Percentiles rank a stretch among this genome's conserved stretches.
phyloP scores from a whole-genome alignment of 2,797 vertebrate species.

The Chiloscyllium punctatum region DNA sequence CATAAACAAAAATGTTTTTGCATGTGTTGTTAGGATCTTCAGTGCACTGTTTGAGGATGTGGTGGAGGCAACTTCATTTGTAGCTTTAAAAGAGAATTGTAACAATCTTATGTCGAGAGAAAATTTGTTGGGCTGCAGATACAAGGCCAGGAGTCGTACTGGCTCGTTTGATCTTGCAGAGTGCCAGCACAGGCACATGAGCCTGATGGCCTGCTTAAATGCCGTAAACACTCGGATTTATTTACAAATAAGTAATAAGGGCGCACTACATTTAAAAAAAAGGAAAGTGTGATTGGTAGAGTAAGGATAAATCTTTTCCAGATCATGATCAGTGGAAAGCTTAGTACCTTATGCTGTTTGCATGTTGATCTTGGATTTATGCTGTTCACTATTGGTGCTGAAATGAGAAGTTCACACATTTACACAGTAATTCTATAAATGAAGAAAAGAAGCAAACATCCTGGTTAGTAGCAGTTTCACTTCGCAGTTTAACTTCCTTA shows the following conservation, averaged over 20 bases:
- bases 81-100: neutral
- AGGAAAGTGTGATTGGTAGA: neutral
- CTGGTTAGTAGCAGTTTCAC: neutral
- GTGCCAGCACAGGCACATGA: too few relatives aligned
- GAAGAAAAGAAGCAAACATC: neutral
- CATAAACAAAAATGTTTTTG: neutral
- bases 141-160: neutral
- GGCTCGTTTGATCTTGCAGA: neutral
- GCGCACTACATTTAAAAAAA: neutral
- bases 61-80: neutral
- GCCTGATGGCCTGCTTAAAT: neutral
- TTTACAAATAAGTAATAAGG: neutral
- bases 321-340: neutral
- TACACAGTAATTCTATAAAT: neutral
- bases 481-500: neutral
- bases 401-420: neutral
- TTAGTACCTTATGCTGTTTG: neutral
- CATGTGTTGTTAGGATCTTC: too few relatives aligned
- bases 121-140: neutral
- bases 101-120: neutral
- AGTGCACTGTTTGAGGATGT: neutral
- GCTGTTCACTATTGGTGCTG: neutral
- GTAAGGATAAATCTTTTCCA: neutral
- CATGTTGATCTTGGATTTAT: neutral
- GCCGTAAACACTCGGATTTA: neutral